Base-by-base conservation (phyloP, 1,140 invertebrate genomes). In the Hesperophylax magnus region DNA sequence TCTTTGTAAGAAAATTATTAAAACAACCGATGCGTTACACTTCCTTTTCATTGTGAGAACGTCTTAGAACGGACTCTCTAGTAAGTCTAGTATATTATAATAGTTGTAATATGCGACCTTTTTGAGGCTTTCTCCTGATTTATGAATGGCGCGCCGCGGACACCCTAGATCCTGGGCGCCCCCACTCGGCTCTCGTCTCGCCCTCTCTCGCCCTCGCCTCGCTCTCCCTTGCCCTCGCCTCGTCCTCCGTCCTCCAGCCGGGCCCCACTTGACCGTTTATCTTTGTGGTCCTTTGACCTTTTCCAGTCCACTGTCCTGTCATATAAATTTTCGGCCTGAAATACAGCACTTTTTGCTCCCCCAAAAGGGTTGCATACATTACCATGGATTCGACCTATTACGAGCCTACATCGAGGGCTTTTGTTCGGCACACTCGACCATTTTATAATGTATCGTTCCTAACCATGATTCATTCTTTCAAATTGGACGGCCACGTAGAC, bases 281-380 rank as follows among this genome's bases (percentile, higher is more conserved):
- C 79, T 81, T 81, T 81, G 60, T 74, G 74, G 74, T 63, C 79
- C 79, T 75, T 58, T 81, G 75, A 81, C 74, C 79, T 81, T 81
- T 81, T 81, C 58, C 79, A 58, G 79, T 39, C 79, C 52, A 81
- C 39, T 47, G 39, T 47, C 79, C 79, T 81, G 74, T 81, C 79
- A 81, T 81, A 81, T 81, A 81, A 81, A 81, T 81, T 81, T 81
- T 81, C 74, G 18, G 74, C n/a, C 56, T 81, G 63, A 81, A 81
- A 81, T 81, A 77, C 79, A 69, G 63, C 63, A 52, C 60, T 80
- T 81, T 81, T 81, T 75, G 79, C 67, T 53, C 39, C 63, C 52
- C 63, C 56, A 77, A 81, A 81, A 81, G 79, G 79, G 74, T 81
- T 81, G 79, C 74, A 81, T 81, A 81, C 60, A 81, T 81, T 81